Percentiles rank a stretch among this genome's conserved stretches.
Evolutionary conservation across 2,797 vertebrate genomes (phyloP).

Genomic region (Catharus ustulatus): DNA sequence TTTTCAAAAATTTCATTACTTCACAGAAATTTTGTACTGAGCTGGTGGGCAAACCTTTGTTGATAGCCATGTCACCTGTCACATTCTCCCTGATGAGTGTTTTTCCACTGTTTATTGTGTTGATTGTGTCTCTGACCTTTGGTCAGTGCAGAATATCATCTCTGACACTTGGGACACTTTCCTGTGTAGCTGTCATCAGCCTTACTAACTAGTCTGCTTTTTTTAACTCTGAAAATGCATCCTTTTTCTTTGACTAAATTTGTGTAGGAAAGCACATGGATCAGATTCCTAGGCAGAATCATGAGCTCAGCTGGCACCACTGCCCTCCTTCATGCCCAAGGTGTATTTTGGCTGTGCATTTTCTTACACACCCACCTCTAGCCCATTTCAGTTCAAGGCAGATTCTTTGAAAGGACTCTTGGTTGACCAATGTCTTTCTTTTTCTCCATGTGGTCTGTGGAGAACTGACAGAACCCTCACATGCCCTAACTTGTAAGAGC

Average conservation of each 20-base stretch:
- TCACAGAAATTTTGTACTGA: neutral
- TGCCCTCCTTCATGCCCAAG: neutral
- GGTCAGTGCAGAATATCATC: neutral
- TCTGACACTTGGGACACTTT: neutral
- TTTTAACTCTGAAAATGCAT: neutral
- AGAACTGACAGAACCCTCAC: accelerated
- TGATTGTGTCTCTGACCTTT: neutral
- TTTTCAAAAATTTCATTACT: neutral
- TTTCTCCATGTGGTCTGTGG: neutral
- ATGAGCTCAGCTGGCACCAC: neutral
- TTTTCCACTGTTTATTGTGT: neutral
- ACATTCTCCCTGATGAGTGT: neutral
- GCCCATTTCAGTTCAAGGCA: neutral
- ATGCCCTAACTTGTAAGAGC: neutral
- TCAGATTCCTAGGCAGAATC: neutral
- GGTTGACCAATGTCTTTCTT: neutral
- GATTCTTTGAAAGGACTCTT: neutral
- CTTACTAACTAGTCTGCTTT: neutral
- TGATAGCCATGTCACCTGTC: neutral
- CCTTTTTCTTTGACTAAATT: neutral
- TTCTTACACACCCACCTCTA: neutral
- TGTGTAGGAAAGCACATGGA: neutral
- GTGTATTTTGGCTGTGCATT: neutral
- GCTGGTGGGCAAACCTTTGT: neutral
- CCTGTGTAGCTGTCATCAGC: neutral